Evolutionary conservation across 2,797 vertebrate species (phyloP).

Genomic region (Trachurus trachurus): DNA sequence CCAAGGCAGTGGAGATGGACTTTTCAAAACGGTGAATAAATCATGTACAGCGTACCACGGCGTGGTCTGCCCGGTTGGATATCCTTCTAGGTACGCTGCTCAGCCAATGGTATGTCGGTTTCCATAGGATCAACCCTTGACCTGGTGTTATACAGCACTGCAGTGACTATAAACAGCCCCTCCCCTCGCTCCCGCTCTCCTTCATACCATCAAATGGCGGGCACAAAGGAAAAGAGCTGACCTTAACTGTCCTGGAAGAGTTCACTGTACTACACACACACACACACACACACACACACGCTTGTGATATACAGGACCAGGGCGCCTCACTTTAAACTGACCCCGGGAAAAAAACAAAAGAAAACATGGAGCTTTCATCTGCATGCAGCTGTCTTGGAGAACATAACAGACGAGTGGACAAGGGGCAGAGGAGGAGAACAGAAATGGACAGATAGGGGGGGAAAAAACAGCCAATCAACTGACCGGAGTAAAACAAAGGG

Average conservation of each 20-base stretch:
- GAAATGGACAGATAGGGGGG: constrained; percentile 30
- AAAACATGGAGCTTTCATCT: constrained; percentile 58
- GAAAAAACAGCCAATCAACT: constrained; percentile 56
- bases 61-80: constrained; percentile 37
- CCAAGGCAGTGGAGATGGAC: too few species aligned
- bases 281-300: constrained; percentile 1
- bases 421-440: not conserved
- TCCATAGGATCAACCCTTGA: constrained; percentile 70
- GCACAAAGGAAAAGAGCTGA: constrained; percentile 80
- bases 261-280: not conserved
- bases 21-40: not conserved
- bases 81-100: constrained; percentile 14
- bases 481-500: constrained; percentile 70
- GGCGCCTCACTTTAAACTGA: constrained; percentile 34
- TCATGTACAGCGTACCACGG: not conserved
- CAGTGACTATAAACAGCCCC: constrained; percentile 58
- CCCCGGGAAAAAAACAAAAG: constrained; percentile 5
- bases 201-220: constrained; percentile 55
- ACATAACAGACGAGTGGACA: constrained; percentile 22
- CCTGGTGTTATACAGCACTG: constrained; percentile 34
- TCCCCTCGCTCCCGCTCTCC: constrained; percentile 30
- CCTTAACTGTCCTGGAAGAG: constrained; percentile 60
- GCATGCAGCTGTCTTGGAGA: constrained; percentile 44
- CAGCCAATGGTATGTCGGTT: constrained; percentile 60
- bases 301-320: constrained; percentile 26